Conservation (phyloP, 2,113 vertebrate species). For the Cepphus grylle region DNA sequence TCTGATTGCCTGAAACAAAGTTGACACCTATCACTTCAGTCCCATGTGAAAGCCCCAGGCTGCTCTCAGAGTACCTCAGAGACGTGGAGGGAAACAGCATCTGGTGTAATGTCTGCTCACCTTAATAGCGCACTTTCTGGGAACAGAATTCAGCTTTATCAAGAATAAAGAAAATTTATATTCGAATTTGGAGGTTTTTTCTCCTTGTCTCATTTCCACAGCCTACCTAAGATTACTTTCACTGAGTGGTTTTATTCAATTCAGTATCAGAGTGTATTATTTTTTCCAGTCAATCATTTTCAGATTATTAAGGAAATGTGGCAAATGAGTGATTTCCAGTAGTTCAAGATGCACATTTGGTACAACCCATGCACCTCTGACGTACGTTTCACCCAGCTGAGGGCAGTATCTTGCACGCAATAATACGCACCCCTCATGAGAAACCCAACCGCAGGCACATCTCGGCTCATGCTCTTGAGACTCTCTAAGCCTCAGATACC, state of each 20-base stretch:
- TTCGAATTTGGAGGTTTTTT: neutral
- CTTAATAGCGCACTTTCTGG: neutral
- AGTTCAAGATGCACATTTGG: fast-evolving
- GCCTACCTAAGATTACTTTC: neutral
- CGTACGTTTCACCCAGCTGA: neutral
- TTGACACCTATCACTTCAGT: neutral
- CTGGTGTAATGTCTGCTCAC: neutral
- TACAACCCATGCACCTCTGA: neutral
- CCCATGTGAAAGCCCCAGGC: neutral
- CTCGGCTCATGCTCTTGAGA: neutral
- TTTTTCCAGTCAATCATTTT: neutral
- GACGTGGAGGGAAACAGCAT: neutral
- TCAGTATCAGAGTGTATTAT: neutral
- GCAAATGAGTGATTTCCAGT: neutral
- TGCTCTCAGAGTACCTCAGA: neutral
- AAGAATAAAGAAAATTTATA: neutral
- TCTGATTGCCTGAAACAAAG: neutral
- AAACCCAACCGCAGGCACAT: neutral
- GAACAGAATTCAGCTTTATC: neutral
- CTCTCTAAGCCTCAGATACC: neutral
- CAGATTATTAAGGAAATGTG: neutral
- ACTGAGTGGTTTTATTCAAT: neutral
- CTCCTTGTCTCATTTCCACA: neutral
- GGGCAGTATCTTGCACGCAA: neutral
- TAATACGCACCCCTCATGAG: neutral